These are phyloP conservation scores for Nezara viridula DNA, from an alignment of 2,888 invertebrate genomes.

Conservation along the genomic window DNA sequence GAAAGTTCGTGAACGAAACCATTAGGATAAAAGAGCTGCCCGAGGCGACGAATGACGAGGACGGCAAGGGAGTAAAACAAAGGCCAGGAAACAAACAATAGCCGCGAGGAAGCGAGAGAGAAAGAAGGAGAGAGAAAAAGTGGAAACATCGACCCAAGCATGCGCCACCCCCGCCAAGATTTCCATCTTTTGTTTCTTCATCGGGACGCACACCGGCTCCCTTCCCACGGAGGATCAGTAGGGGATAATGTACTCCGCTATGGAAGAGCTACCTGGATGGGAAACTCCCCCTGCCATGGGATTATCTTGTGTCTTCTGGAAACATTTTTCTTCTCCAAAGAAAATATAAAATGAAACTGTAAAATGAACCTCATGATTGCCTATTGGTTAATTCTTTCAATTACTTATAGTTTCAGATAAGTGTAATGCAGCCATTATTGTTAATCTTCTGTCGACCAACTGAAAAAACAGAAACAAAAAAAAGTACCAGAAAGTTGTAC, in stretches of 20 bases:
- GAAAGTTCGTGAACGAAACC: background rate
- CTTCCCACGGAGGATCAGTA: slow-evolving; percentile 45
- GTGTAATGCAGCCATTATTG: background rate
- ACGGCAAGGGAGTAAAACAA: slow-evolving; percentile 45
- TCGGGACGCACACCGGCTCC: background rate
- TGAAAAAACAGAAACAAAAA: background rate
- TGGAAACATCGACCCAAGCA: slow-evolving; percentile 58
- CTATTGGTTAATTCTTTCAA: too few relatives aligned
- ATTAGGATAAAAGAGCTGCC: background rate
- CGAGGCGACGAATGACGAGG: slow-evolving; percentile 9
- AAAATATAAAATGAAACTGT: background rate
- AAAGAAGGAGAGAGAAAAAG: slow-evolving; percentile 29
- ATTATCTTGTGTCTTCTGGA: background rate
- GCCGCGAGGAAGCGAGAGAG: slow-evolving; percentile 21
- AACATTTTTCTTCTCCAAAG: background rate
- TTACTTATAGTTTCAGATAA: background rate
- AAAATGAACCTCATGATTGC: background rate
- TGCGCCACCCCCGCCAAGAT: slow-evolving; percentile 55
- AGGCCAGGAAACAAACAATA: slow-evolving; percentile 44
- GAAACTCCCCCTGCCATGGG: background rate
- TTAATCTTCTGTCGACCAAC: too few relatives aligned
- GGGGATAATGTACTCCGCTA: background rate
- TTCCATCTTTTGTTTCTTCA: slow-evolving; percentile 60
- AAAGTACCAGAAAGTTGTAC: background rate
- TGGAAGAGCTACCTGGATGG: background rate